These are phyloP conservation scores for Labroides dimidiatus DNA, from an alignment of 2,797 vertebrate species.

Conservation along the genomic window DNA sequence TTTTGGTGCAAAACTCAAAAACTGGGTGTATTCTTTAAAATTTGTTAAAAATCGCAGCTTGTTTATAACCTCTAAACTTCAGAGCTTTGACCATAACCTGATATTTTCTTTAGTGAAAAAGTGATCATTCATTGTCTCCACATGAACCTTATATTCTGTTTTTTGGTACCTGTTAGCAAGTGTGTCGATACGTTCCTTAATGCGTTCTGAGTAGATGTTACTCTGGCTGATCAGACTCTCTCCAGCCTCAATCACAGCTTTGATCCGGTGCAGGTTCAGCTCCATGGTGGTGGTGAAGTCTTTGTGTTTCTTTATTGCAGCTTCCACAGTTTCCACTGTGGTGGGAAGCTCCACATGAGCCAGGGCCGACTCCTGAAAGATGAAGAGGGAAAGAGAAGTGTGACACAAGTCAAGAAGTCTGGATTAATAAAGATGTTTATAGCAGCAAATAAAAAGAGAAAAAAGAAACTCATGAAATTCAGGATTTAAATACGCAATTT, in stretches of 20 bases:
- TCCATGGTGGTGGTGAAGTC: conserved; percentile 95
- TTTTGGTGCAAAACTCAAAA: too few relatives aligned
- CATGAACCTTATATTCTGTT: too few relatives aligned
- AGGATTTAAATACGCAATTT: too few relatives aligned
- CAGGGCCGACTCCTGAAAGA: conserved; percentile 85
- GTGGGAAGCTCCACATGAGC: conserved; percentile 88
- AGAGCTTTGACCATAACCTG: too few relatives aligned
- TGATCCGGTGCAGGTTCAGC: conserved; percentile 90
- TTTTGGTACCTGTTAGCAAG: conserved; percentile 86
- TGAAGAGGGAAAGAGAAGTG: not conserved
- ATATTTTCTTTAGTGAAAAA: too few relatives aligned
- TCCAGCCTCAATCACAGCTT: conserved; percentile 89
- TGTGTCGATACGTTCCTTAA: conserved; percentile 84
- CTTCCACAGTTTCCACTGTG: conserved; percentile 88
- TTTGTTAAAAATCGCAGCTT: too few relatives aligned
- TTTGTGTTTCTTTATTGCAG: conserved; percentile 89
- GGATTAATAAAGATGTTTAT: not conserved
- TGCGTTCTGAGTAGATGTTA: conserved; percentile 89
- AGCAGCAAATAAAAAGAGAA: not conserved
- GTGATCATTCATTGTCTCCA: not conserved
- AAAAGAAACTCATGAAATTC: too few relatives aligned
- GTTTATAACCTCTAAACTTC: too few relatives aligned
- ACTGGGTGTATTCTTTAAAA: too few relatives aligned
- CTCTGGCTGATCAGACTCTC: conserved; percentile 90
- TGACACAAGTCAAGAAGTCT: too few relatives aligned